phyloP scores from a whole-genome alignment of 2,113 vertebrate species.

The Apus apus region DNA sequence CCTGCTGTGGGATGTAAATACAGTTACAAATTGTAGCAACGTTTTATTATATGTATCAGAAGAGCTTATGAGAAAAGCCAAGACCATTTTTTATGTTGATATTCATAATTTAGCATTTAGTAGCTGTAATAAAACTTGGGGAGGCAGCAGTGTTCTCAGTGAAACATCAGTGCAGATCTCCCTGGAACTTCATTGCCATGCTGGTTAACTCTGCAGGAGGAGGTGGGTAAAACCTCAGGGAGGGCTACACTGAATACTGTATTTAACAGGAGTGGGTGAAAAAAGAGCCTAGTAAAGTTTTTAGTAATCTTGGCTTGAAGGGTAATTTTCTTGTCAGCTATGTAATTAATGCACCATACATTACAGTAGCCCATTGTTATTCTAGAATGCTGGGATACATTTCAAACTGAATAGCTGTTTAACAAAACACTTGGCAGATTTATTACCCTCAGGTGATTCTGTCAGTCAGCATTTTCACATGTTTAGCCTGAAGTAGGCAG shows the following conservation, averaged over 20 bases:
- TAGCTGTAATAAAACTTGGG: neutral
- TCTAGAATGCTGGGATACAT: constrained; percentile 70
- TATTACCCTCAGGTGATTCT: constrained; percentile 76
- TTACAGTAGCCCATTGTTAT: constrained; percentile 75
- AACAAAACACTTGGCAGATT: constrained; percentile 76
- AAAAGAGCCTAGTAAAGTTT: constrained; percentile 25
- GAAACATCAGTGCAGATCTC: neutral
- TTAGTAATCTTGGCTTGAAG: constrained; percentile 73
- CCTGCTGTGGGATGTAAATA: neutral
- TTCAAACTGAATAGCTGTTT: constrained; percentile 79
- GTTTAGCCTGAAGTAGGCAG: constrained; percentile 55
- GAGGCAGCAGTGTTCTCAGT: neutral
- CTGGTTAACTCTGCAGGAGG: neutral
- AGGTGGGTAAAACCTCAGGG: neutral
- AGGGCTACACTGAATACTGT: neutral
- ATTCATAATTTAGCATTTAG: neutral
- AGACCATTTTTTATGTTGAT: neutral
- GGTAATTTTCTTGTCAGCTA: constrained; percentile 81
- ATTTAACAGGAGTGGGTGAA: neutral
- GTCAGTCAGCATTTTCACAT: constrained; percentile 75
- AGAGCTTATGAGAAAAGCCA: neutral
- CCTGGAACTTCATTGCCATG: neutral
- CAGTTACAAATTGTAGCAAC: neutral
- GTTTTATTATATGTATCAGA: neutral
- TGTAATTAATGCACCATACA: constrained; percentile 76